Percentiles rank a stretch among this genome's conserved stretches.
These are phyloP conservation scores for Borostomias antarcticus DNA, from an alignment of 2,797 vertebrate genomes.

Conservation along the genomic window DNA sequence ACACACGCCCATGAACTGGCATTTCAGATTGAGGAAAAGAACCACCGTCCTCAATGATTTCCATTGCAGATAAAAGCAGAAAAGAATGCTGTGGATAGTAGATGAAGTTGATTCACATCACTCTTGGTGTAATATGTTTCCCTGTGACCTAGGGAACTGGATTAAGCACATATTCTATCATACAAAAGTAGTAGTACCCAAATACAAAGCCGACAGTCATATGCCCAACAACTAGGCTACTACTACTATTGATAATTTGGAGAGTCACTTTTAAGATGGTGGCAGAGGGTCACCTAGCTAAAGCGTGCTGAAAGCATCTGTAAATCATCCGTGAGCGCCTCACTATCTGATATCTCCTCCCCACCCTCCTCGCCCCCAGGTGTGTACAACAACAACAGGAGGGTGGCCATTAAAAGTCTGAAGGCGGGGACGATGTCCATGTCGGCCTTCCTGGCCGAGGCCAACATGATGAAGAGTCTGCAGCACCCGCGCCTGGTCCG, in stretches of 20 bases:
- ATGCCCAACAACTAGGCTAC: too few relatives aligned
- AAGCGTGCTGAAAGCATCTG: too few relatives aligned
- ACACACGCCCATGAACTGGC: constrained; percentile 31
- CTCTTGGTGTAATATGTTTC: neutral
- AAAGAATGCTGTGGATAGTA: constrained; percentile 33
- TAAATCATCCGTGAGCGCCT: too few relatives aligned
- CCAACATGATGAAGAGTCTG: constrained; percentile 97
- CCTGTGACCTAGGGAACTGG: neutral
- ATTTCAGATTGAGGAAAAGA: constrained; percentile 16
- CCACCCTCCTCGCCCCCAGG: constrained; percentile 72
- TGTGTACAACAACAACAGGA: constrained; percentile 88
- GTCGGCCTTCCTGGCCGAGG: constrained; percentile 91
- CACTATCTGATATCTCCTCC: too few relatives aligned
- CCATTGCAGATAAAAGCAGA: constrained; percentile 14
- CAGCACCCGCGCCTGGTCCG: constrained; percentile 89
- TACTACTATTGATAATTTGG: too few relatives aligned
- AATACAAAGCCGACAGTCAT: too few relatives aligned
- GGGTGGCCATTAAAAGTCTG: constrained; percentile 93
- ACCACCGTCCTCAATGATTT: constrained; percentile 8
- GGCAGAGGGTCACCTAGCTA: too few relatives aligned
- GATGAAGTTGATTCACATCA: constrained; percentile 17
- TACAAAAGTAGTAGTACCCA: neutral
- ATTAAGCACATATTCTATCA: neutral
- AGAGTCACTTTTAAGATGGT: too few relatives aligned
- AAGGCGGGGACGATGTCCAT: constrained; percentile 96